phyloP scores from a whole-genome alignment of 2,113 vertebrate genomes.

The Sminthopsis crassicaudata region DNA sequence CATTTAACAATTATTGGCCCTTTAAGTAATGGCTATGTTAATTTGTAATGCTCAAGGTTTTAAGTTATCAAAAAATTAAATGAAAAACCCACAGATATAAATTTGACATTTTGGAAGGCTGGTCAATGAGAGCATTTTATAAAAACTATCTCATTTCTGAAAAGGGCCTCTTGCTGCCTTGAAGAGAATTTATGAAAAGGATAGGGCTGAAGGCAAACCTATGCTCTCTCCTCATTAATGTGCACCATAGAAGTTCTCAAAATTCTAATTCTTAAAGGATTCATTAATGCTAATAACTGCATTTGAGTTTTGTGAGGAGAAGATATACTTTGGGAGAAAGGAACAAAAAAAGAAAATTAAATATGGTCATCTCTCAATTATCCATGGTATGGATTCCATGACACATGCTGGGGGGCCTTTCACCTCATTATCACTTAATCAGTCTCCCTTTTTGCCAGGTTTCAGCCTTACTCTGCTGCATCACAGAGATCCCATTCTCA shows the following conservation, averaged over 20 bases:
- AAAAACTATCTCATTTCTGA: conserved; percentile 24
- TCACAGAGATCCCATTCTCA: background rate
- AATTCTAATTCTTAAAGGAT: background rate
- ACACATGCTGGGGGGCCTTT: background rate
- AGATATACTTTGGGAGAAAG: background rate
- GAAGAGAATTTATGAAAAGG: conserved; percentile 12
- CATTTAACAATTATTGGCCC: background rate
- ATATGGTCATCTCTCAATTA: conserved; percentile 11
- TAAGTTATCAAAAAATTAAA: conserved; percentile 27
- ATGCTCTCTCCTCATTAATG: background rate
- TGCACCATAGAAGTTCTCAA: conserved; percentile 6
- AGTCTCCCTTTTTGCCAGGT: background rate
- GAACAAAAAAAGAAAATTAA: conserved; percentile 32
- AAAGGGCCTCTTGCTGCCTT: conserved; percentile 26
- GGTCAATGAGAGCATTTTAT: conserved; percentile 3
- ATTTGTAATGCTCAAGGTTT: background rate
- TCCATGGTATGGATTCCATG: background rate
- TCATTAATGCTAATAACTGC: conserved; percentile 15
- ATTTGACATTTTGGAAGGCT: background rate
- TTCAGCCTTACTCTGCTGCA: background rate
- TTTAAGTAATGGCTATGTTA: conserved; percentile 6
- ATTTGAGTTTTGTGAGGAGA: conserved; percentile 18
- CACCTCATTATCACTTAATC: background rate
- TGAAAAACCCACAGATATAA: conserved; percentile 12
- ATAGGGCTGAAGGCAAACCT: background rate